Evolutionary conservation across 2,888 invertebrate species (phyloP).

Genomic region (Tuta absoluta): DNA sequence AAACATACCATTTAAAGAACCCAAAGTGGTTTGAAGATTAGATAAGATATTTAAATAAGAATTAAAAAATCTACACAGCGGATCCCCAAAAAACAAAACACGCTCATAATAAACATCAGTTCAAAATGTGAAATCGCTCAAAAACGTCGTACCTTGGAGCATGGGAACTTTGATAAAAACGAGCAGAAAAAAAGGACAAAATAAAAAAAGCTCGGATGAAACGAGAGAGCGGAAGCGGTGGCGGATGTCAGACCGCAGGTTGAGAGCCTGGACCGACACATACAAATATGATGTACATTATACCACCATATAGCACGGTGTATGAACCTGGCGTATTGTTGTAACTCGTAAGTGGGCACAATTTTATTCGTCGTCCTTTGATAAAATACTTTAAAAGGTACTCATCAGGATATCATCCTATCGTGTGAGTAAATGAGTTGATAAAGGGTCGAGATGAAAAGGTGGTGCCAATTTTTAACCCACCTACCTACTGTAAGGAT

Average conservation of each 20-base stretch:
- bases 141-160: slow-evolving; percentile 48
- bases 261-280: slow-evolving; percentile 38
- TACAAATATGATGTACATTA: background rate
- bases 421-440: too few species aligned
- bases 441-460: too few species aligned
- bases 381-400: too few species aligned
- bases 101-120: slow-evolving; percentile 33
- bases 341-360: background rate
- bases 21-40: too few species aligned
- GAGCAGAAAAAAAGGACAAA: slow-evolving; percentile 1
- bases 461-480: too few species aligned
- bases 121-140: slow-evolving; percentile 35
- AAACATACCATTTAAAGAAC: too few species aligned
- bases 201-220: slow-evolving; percentile 48
- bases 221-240: slow-evolving; percentile 60
- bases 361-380: too few species aligned
- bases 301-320: slow-evolving; percentile 4
- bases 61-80: background rate
- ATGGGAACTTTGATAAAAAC: slow-evolving; percentile 52
- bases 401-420: too few species aligned
- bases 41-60: background rate
- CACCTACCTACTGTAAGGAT: too few species aligned
- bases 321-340: background rate
- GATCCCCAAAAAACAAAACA: slow-evolving; percentile 26
- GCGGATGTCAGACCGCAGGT: slow-evolving; percentile 65